Conservation (phyloP, 1,140 invertebrate species). For the Drosophila sturtevanti region DNA sequence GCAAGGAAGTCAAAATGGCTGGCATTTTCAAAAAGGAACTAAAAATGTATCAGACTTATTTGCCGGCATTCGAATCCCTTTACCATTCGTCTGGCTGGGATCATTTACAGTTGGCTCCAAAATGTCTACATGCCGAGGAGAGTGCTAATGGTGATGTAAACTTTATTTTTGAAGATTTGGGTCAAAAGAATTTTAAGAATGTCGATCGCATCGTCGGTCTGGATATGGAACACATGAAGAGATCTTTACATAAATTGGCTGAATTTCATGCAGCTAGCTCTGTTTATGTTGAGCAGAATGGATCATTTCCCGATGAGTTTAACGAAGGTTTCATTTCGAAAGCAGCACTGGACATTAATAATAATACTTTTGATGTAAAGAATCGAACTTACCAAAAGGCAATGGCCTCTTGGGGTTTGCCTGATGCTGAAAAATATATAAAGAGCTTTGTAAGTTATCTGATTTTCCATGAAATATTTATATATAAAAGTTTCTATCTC, state of each 20-base stretch:
- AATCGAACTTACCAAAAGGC: constrained; percentile 38
- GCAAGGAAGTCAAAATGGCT: constrained; percentile 34
- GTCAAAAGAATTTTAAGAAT: constrained; percentile 42
- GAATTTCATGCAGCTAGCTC: constrained; percentile 84
- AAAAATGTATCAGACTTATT: constrained; percentile 59
- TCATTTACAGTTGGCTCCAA: constrained; percentile 56
- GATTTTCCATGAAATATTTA: neutral
- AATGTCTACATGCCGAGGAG: constrained; percentile 48
- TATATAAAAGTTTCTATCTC: neutral
- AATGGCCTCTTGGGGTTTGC: constrained; percentile 54
- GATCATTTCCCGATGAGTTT: constrained; percentile 42
- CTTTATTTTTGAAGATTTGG: constrained; percentile 66
- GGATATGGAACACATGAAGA: constrained; percentile 83
- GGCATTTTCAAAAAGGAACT: constrained; percentile 62
- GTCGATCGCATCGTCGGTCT: constrained; percentile 84
- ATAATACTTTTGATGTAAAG: constrained; percentile 11
- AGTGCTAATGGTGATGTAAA: constrained; percentile 38
- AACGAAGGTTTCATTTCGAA: constrained; percentile 46
- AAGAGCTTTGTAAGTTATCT: constrained; percentile 53
- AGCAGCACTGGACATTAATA: neutral
- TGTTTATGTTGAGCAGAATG: constrained; percentile 52
- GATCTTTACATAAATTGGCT: constrained; percentile 84
- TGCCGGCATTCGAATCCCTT: constrained; percentile 60
- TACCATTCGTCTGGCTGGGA: constrained; percentile 54
- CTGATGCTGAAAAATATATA: constrained; percentile 57